A percentile compares a stretch with the other conserved stretches of the same genome.
phyloP scores from a whole-genome alignment of 2,113 vertebrate species.

The Bambusicola thoracicus region DNA sequence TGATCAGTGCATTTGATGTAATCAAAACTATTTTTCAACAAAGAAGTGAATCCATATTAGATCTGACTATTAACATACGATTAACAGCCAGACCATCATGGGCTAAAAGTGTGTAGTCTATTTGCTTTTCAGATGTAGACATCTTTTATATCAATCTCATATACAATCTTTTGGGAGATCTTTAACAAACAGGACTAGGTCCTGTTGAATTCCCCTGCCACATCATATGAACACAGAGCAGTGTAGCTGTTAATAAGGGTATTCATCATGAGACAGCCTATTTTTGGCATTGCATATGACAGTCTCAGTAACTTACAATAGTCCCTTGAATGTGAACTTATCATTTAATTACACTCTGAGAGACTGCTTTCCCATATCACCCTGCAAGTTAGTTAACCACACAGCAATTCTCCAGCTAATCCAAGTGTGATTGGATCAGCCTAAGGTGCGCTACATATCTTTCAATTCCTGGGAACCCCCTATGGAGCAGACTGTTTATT shows the following conservation, averaged over 20 bases:
- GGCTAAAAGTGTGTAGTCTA: constrained; percentile 68
- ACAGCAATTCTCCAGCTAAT: constrained; percentile 78
- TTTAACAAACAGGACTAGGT: constrained; percentile 70
- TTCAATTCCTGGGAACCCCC: constrained; percentile 30
- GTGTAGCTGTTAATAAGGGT: constrained; percentile 88
- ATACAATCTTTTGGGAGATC: constrained; percentile 69
- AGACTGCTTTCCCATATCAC: constrained; percentile 82
- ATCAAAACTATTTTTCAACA: not conserved
- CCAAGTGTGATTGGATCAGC: constrained; percentile 72
- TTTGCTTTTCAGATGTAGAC: constrained; percentile 72
- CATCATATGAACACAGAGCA: constrained; percentile 76
- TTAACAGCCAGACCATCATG: constrained; percentile 8
- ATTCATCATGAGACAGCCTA: constrained; percentile 85
- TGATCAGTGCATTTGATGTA: not conserved
- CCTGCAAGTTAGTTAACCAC: constrained; percentile 87
- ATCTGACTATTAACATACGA: constrained; percentile 20
- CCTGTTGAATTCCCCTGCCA: constrained; percentile 72
- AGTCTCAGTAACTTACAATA: constrained; percentile 81
- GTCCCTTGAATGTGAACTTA: constrained; percentile 91
- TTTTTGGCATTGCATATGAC: constrained; percentile 82
- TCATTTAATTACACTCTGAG: constrained; percentile 90
- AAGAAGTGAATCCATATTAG: not conserved
- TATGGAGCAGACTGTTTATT: constrained; percentile 19
- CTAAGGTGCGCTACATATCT: constrained; percentile 69
- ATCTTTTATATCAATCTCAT: constrained; percentile 76